Conservation (phyloP, 2,888 invertebrate genomes). For the Epinotia bilunana region DNA sequence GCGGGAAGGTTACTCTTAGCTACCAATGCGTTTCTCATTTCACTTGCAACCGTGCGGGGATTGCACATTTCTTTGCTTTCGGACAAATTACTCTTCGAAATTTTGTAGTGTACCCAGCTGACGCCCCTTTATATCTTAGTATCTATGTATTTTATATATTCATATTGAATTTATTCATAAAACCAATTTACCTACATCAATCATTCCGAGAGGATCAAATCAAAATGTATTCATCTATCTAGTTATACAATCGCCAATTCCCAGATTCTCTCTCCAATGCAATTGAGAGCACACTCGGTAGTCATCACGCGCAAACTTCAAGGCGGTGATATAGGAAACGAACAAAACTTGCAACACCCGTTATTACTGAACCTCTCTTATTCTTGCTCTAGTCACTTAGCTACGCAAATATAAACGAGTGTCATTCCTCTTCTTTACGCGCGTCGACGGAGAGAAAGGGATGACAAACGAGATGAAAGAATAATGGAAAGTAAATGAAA, state of each 20-base stretch:
- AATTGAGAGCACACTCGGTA: slow-evolving; percentile 34
- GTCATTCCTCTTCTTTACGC: slow-evolving; percentile 77
- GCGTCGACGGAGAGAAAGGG: slow-evolving; percentile 74
- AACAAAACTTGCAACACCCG: slow-evolving; percentile 62
- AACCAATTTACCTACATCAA: no score
- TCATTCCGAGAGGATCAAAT: not conserved
- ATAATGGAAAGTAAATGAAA: slow-evolving; percentile 82
- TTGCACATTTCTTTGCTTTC: no score
- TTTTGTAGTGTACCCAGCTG: no score
- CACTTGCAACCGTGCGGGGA: no score
- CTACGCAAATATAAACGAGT: slow-evolving; percentile 78
- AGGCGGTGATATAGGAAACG: slow-evolving; percentile 46
- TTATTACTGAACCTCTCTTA: slow-evolving; percentile 67
- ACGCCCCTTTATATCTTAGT: no score
- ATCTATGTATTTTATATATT: no score
- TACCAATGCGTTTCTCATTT: no score
- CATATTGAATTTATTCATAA: no score
- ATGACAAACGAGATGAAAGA: slow-evolving; percentile 81
- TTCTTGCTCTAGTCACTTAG: slow-evolving; percentile 72
- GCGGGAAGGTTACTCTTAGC: no score
- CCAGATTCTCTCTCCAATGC: slow-evolving; percentile 20
- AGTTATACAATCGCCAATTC: slow-evolving; percentile 32
- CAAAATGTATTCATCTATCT: slow-evolving; percentile 17
- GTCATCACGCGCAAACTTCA: slow-evolving; percentile 37
- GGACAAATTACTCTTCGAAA: no score